Percentiles rank a stretch among this genome's conserved stretches.
These are phyloP conservation scores for Pseudoips prasinana DNA, from an alignment of 2,888 invertebrate species.

Conservation along the genomic window DNA sequence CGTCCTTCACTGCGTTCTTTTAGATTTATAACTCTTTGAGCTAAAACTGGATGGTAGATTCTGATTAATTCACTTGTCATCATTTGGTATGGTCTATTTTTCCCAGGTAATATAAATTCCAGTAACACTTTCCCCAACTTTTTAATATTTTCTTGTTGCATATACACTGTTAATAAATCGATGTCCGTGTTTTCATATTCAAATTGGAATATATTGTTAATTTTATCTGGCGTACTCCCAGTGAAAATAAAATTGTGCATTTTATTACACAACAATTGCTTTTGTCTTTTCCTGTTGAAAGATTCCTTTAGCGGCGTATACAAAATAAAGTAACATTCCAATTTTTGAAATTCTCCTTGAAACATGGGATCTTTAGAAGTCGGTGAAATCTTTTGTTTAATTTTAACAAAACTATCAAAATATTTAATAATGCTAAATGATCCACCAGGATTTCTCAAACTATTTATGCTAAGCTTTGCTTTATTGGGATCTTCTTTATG, in stretches of 20 bases:
- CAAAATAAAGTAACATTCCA: slow-evolving; percentile 37
- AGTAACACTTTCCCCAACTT: slow-evolving; percentile 33
- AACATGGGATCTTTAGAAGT: slow-evolving; percentile 35
- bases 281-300: slow-evolving; percentile 25
- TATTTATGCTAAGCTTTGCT: slow-evolving; percentile 32
- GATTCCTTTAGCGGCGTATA: slow-evolving; percentile 39
- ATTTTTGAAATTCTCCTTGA: slow-evolving; percentile 29
- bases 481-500: slow-evolving; percentile 38
- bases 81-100: slow-evolving; percentile 28
- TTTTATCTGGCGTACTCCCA: slow-evolving; percentile 9
- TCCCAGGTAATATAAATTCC: slow-evolving; percentile 26
- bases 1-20: slow-evolving; percentile 16
- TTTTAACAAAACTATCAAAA: slow-evolving; percentile 41
- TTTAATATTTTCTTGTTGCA: slow-evolving; percentile 33
- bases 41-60: slow-evolving; percentile 40
- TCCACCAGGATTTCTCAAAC: slow-evolving; percentile 28
- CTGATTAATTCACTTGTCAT: slow-evolving; percentile 37
- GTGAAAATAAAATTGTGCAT: slow-evolving; percentile 34
- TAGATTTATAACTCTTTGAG: slow-evolving; percentile 30
- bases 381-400: slow-evolving; percentile 32
- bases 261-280: slow-evolving; percentile 20
- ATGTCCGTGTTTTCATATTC: slow-evolving; percentile 29
- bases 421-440: slow-evolving; percentile 38
- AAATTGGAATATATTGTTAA: slow-evolving; percentile 30
- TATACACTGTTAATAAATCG: slow-evolving; percentile 27